A percentile compares a stretch with the other conserved stretches of the same genome.
Evolutionary conservation across 2,888 invertebrate genomes (phyloP).

Genomic region (Campaea margaritaria): DNA sequence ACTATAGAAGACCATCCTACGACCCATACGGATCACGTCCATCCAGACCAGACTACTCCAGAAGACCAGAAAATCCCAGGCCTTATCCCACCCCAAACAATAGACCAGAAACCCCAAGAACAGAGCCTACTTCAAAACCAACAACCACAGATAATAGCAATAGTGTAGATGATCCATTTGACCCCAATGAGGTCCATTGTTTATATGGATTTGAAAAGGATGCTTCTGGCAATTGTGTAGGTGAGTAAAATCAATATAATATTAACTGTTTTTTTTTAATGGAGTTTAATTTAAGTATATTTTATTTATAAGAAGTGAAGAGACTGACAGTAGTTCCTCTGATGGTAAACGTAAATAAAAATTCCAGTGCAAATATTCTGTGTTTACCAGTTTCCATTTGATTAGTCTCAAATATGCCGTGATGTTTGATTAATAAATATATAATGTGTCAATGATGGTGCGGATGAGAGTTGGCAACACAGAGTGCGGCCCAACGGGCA

Average conservation of each 20-base stretch:
- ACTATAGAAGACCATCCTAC: constrained; percentile 31
- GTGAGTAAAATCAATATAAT: constrained; percentile 62
- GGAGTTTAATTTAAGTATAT: no score
- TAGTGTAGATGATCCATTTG: constrained; percentile 42
- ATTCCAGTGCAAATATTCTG: no score
- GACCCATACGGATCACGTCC: constrained; percentile 37
- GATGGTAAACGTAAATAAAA: no score
- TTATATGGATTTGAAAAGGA: constrained; percentile 84
- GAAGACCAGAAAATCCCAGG: constrained; percentile 32
- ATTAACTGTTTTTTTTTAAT: no score
- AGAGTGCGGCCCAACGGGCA: no score
- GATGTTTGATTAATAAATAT: no score
- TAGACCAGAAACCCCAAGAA: constrained; percentile 17
- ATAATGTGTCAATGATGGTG: no score
- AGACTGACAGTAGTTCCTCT: no score
- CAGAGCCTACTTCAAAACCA: constrained; percentile 20
- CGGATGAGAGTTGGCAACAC: no score
- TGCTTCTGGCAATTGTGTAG: constrained; percentile 83
- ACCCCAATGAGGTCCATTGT: constrained; percentile 70
- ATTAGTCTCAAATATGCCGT: no score
- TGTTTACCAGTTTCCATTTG: no score
- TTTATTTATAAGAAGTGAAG: no score
- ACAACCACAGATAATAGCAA: constrained; percentile 18
- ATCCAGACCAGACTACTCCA: constrained; percentile 36
- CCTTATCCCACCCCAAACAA: constrained; percentile 25